phyloP scores from a whole-genome alignment of 53 echinoderm and acorn worm genomes.

The Apostichopus leukothele region DNA sequence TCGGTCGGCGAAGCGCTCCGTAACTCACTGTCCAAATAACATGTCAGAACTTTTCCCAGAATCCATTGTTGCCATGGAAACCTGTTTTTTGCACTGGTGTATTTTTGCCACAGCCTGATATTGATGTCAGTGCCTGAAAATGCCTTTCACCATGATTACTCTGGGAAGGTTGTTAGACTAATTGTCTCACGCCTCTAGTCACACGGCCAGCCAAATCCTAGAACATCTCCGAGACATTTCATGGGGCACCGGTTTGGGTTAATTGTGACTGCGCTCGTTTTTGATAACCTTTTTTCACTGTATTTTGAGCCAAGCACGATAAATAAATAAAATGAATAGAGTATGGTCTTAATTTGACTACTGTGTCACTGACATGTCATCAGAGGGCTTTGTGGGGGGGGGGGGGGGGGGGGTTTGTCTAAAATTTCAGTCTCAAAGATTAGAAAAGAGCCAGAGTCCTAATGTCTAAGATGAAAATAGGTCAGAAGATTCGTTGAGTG shows the following conservation, averaged over 20 bases:
- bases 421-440: too few relatives aligned
- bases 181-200: neutral
- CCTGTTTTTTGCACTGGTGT: neutral
- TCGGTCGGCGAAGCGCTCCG: neutral
- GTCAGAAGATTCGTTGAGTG: too few relatives aligned
- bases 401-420: too few relatives aligned
- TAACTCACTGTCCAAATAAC: neutral
- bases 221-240: neutral
- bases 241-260: neutral
- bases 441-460: too few relatives aligned
- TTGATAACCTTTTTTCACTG: neutral
- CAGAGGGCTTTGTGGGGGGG: too few relatives aligned
- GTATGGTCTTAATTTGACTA: too few relatives aligned
- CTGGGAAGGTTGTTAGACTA: neutral
- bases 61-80: neutral
- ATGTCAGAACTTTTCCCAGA: neutral
- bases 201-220: neutral
- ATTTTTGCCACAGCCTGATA: neutral
- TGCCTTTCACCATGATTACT: neutral
- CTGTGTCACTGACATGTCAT: too few relatives aligned
- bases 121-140: conserved; percentile 7
- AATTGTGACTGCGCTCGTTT: neutral
- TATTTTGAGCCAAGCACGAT: too few relatives aligned
- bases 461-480: too few relatives aligned
- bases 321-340: too few relatives aligned